Evolutionary conservation across 2,888 invertebrate genomes (phyloP), one percentile per base, ranked within the genome.

Genomic region (Pyrrhosoma nymphula): DNA sequence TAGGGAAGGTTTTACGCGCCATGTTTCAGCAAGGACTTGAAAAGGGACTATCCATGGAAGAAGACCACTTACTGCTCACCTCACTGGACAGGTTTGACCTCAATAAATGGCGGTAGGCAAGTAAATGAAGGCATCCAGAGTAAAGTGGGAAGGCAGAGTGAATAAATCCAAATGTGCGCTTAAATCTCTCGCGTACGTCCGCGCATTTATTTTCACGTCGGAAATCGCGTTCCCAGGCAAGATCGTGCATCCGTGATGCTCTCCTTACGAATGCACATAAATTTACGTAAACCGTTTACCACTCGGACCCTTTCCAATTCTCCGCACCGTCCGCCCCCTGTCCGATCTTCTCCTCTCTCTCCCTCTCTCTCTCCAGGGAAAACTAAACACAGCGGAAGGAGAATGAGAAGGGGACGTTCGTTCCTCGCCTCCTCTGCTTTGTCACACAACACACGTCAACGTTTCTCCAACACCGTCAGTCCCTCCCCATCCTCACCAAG

Each of bases 391-490:
- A 47, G 47, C 2, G 47, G 2, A 47, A 47, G 47, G 47, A 47
- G 47, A 47, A 47, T 47, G 8, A 47, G 47, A 47, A 47, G 47
- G 47, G 47, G 8, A 8, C 2, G 47, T 47, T 47, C 47, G 23
- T 35, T 35, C n/a, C 35, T 39, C 75, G 16, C 69, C 69, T 26
- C 26, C 69, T 75, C 26, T 55, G 69, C 69, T 69, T 69, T 55
- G 69, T 75, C 93, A 93, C 69, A 75, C 69, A 93, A 69, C 39
- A 93, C 47, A 63, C 63, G 93, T 75, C 69, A 63, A 69, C 69
- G 69, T 75, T 75, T 23, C 47, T 93, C 26, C 18, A 14, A 56
- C 89, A 89, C 26, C 47, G 12, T 93, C 47, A 35, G 20, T 63
- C 91, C 10, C 63, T 39, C 63, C 26, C 35, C 63, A 63, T 39